Conservation (phyloP, 1,140 invertebrate genomes). For the Steinernema khuongi region DNA sequence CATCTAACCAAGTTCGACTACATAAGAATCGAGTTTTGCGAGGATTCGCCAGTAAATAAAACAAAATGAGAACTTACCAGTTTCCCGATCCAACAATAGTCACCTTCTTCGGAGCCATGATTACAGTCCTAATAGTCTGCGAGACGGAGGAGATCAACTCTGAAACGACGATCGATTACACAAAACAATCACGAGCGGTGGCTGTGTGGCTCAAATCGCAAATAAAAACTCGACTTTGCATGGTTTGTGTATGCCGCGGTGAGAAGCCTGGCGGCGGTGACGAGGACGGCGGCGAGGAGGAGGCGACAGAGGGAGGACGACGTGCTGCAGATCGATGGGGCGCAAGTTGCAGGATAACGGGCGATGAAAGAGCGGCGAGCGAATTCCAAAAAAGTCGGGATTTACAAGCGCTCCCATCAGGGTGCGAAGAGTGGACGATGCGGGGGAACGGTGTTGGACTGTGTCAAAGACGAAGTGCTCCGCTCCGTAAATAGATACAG, state of each 20-base stretch:
- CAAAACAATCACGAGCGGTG: background rate
- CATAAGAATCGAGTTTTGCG: background rate
- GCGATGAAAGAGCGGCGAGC: no score
- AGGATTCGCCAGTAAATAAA: background rate
- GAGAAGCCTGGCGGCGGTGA: background rate
- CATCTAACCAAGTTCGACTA: background rate
- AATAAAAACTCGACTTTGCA: constrained; percentile 11
- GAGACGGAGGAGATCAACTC: constrained; percentile 11
- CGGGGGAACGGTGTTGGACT: no score
- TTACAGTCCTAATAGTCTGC: background rate
- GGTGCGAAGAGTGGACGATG: no score
- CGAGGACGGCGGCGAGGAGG: background rate
- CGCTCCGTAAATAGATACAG: no score
- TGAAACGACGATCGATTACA: background rate
- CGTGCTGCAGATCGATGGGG: no score
- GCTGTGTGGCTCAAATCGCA: no score
- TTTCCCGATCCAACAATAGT: constrained; percentile 57
- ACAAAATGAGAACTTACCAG: constrained; percentile 42
- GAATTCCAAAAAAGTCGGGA: no score
- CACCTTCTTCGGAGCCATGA: constrained; percentile 43
- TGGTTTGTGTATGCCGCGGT: background rate
- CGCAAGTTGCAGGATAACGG: no score
- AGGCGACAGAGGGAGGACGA: no score
- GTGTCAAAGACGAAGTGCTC: no score
- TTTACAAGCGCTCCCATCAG: no score